A percentile compares a stretch with the other conserved stretches of the same genome.
phyloP scores from a whole-genome alignment of 2,888 invertebrate genomes.

The Alsophila aescularia region DNA sequence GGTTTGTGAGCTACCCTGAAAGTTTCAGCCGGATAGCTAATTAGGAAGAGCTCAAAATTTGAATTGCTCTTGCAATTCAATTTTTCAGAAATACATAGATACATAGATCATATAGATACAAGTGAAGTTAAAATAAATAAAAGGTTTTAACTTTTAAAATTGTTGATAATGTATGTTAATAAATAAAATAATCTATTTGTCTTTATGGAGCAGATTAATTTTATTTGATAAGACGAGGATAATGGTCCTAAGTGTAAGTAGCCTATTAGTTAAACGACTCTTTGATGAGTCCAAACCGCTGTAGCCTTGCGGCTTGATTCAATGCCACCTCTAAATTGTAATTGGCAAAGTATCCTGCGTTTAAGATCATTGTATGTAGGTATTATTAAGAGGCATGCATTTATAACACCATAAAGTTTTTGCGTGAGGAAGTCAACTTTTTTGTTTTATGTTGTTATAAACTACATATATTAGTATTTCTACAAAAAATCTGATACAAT shows the following conservation, averaged over 20 bases:
- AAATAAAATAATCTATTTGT: not conserved
- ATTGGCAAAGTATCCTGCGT: conserved; percentile 32
- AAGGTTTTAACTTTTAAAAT: too few relatives aligned
- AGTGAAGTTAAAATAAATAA: too few relatives aligned
- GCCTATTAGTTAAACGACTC: conserved; percentile 3
- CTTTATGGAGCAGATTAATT: not conserved
- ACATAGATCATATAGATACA: too few relatives aligned
- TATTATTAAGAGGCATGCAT: conserved; percentile 21
- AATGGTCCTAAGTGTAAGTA: conserved; percentile 3
- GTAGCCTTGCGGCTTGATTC: conserved; percentile 30
- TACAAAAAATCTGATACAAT: too few relatives aligned
- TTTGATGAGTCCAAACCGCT: conserved; percentile 16
- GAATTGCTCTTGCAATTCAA: too few relatives aligned
- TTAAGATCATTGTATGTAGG: conserved; percentile 35
- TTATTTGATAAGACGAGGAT: conserved; percentile 7
- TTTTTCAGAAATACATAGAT: too few relatives aligned
- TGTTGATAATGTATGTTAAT: too few relatives aligned
- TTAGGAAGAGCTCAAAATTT: too few relatives aligned
- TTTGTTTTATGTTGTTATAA: too few relatives aligned
- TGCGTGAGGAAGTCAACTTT: conserved; percentile 23
- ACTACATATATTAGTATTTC: too few relatives aligned
- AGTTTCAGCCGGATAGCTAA: too few relatives aligned
- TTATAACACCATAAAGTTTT: conserved; percentile 23
- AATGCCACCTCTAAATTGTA: conserved; percentile 26
- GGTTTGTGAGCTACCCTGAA: too few relatives aligned